A percentile compares a stretch with the other conserved stretches of the same genome.
Evolutionary conservation across 2,113 vertebrate genomes (phyloP).

Genomic region (Procavia capensis): DNA sequence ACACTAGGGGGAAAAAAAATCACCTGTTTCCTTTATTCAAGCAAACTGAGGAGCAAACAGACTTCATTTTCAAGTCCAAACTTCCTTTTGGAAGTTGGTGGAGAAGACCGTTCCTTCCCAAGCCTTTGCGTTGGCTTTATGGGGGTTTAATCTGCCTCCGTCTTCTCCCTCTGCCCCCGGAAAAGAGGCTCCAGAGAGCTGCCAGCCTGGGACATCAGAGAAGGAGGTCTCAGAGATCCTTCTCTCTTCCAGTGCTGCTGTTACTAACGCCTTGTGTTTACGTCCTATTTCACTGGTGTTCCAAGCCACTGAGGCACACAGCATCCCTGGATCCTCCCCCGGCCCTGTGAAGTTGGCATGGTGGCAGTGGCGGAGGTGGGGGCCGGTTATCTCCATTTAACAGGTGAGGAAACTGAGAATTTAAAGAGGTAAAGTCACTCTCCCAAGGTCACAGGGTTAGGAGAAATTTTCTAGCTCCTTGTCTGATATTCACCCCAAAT

Average conservation of each 20-base stretch:
- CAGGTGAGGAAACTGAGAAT: background rate
- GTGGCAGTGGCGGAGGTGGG: too few relatives aligned
- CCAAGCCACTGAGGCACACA: background rate
- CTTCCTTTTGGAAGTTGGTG: conserved; percentile 32
- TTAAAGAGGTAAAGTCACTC: background rate
- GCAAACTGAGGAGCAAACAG: conserved; percentile 23
- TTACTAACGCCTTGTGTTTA: background rate
- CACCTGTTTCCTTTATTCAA: background rate
- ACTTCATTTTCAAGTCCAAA: conserved; percentile 34
- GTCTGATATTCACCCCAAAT: background rate
- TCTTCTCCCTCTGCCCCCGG: fast-evolving
- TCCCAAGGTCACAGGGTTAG: background rate
- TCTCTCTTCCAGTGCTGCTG: background rate
- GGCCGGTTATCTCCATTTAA: background rate
- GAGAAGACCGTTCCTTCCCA: background rate
- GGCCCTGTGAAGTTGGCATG: background rate
- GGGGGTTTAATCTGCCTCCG: background rate
- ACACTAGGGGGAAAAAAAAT: background rate
- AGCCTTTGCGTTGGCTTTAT: background rate
- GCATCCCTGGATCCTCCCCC: background rate
- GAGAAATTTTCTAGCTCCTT: background rate
- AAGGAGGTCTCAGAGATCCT: background rate
- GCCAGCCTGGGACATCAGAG: background rate
- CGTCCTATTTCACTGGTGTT: background rate
- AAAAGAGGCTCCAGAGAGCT: background rate